Evolutionary conservation across 2,888 invertebrate species (phyloP), one percentile per base, ranked within the genome.

Genomic region (Griposia aprilina): DNA sequence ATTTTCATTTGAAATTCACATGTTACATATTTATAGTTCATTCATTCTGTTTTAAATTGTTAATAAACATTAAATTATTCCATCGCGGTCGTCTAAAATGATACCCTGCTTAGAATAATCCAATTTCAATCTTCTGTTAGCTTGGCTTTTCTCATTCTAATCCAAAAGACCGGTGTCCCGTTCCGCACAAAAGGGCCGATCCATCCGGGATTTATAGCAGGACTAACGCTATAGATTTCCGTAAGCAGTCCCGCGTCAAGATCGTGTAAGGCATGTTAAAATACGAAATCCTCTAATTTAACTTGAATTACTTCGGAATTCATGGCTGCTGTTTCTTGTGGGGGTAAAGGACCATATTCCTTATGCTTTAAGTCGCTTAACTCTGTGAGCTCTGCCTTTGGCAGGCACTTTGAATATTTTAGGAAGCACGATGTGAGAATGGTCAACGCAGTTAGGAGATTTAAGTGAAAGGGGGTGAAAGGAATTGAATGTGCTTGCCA

Each of bases 401-500:
- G 68, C 63, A 87, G 63, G 72, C 74, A 76, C n/a, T 87, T 87
- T 78, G 81, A 72, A 76, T 84, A 82, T 85, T 76, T 81, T 62
- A 81, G 41, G 30, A 45, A 50, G 45, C 59, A 67, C 36, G 60
- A 62, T 72, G 71, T 69, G 55, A 48, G 69, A 80, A 82, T 77
- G 26, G 63, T n/a, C 50, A 80, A 71, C 55, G 36, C 41, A 65
- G 30, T 76, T 68, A 41, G 63, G 15, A 74, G 67, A 74, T 77
- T 81, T 78, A 65, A 60, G 52, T 69, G 66, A 74, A 65, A 68
- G 57, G 36, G 41, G 4, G 57, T 73, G 30, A 63, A 71, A 60
- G 55, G n/a, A 75, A 72, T 84, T 76, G 23, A 36, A 73, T 65
- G 5, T 80, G 65, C 63, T 71, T 36, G 36, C 23, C 57, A 73